These are phyloP conservation scores for Cephus cinctus DNA, from an alignment of 1,140 invertebrate species.

Conservation along the genomic window DNA sequence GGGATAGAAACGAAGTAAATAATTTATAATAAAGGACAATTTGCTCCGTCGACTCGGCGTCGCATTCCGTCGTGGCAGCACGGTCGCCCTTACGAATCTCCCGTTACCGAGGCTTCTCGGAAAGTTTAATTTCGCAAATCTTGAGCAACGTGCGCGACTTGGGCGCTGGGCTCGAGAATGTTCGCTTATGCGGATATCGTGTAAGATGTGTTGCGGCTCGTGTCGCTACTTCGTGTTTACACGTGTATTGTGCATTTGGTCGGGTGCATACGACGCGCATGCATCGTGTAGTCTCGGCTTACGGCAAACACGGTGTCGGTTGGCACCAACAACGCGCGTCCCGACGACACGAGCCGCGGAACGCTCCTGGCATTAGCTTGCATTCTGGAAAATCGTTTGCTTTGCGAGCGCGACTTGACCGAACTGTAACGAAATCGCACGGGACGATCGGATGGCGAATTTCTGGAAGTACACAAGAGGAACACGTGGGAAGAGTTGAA, in stretches of 20 bases:
- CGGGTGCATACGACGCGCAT: too few species aligned
- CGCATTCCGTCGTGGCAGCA: neutral
- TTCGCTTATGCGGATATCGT: constrained; percentile 31
- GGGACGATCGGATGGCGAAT: too few species aligned
- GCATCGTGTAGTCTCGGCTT: neutral
- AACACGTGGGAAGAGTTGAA: too few species aligned
- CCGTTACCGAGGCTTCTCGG: constrained; percentile 23
- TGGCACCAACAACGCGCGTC: constrained; percentile 13
- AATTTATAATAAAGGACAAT: too few species aligned
- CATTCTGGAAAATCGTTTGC: constrained; percentile 30
- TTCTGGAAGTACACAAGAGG: too few species aligned
- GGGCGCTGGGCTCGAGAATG: constrained; percentile 34
- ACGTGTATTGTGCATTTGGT: too few species aligned
- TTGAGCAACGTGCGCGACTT: too few species aligned
- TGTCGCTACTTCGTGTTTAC: too few species aligned
- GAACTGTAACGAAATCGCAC: constrained; percentile 7
- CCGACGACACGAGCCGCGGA: constrained; percentile 1
- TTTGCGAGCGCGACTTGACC: constrained; percentile 3
- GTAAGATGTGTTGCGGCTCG: too few species aligned
- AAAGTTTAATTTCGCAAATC: constrained; percentile 23
- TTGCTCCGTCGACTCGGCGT: too few species aligned
- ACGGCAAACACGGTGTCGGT: constrained; percentile 16
- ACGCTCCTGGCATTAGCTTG: constrained; percentile 13
- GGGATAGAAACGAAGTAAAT: too few species aligned
- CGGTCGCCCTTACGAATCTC: constrained; percentile 13